Evolutionary conservation across 2,888 invertebrate genomes (phyloP).

Genomic region (Gerris lacustris): DNA sequence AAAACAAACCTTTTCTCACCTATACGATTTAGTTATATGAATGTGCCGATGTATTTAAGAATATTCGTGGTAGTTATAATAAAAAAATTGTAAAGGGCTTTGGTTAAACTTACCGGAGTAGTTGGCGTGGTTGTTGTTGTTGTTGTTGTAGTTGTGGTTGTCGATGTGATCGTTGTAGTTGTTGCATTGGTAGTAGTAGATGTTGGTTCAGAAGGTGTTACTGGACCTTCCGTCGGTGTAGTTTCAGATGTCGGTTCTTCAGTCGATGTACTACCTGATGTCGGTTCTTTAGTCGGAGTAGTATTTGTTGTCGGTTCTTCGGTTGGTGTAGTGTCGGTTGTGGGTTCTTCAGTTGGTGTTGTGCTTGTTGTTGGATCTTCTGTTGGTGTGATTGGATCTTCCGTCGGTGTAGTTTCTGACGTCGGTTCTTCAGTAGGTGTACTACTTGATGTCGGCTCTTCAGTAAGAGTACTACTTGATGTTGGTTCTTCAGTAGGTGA

Average conservation of each 20-base stretch:
- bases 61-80: too few species aligned
- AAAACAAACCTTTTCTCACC: too few species aligned
- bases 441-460: background rate
- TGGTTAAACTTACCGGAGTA: background rate
- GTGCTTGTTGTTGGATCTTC: background rate
- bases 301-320: background rate
- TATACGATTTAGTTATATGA: too few species aligned
- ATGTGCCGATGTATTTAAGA: too few species aligned
- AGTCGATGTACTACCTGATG: background rate
- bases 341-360: background rate
- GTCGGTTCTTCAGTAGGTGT: background rate
- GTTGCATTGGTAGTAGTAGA: background rate
- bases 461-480: background rate
- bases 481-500: background rate
- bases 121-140: conserved; percentile 6
- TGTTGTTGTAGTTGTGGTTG: conserved; percentile 9
- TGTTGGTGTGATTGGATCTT: background rate
- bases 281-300: background rate
- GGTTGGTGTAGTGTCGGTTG: background rate
- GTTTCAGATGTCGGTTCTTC: background rate
- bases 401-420: background rate
- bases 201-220: background rate
- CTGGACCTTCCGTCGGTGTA: background rate
- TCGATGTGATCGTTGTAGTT: conserved; percentile 3
- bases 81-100: too few species aligned